These are phyloP conservation scores for Clunio marinus DNA, from an alignment of 2,888 invertebrate genomes.

Conservation along the genomic window DNA sequence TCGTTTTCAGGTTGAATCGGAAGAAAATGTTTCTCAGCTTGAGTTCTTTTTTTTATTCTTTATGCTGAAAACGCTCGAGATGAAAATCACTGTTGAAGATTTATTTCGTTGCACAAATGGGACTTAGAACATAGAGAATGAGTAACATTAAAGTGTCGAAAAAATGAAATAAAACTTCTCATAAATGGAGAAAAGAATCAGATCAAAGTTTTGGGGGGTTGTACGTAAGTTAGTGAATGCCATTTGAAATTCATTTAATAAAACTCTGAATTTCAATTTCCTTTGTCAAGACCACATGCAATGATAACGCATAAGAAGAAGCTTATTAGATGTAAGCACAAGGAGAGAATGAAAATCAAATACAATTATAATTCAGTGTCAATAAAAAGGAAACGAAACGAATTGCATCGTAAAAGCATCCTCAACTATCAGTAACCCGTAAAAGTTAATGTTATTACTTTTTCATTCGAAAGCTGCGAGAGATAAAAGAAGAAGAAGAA, in stretches of 20 bases:
- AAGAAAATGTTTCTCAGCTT: not conserved
- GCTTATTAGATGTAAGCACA: no score
- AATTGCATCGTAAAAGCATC: slow-evolving; percentile 37
- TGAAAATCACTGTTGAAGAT: not conserved
- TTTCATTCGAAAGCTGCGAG: not conserved
- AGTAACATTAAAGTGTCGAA: no score
- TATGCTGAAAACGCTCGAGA: no score
- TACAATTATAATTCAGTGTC: slow-evolving; percentile 37
- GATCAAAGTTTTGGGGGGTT: no score
- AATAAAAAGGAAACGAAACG: slow-evolving; percentile 22
- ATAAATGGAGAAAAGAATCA: not conserved
- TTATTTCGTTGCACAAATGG: not conserved
- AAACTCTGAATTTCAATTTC: slow-evolving; percentile 3
- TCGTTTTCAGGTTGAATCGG: not conserved
- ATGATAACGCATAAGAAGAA: no score
- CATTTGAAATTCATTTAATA: no score
- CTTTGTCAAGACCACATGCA: no score
- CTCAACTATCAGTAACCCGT: slow-evolving; percentile 36
- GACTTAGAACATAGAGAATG: no score
- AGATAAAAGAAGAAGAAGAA: not conserved
- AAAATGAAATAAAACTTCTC: no score
- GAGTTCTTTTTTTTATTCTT: not conserved
- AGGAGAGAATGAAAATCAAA: slow-evolving; percentile 26
- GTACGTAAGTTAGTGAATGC: no score
- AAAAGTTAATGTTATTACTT: slow-evolving; percentile 37